These are phyloP conservation scores for Poecilia picta DNA, from an alignment of 2,797 vertebrate genomes.

Conservation along the genomic window DNA sequence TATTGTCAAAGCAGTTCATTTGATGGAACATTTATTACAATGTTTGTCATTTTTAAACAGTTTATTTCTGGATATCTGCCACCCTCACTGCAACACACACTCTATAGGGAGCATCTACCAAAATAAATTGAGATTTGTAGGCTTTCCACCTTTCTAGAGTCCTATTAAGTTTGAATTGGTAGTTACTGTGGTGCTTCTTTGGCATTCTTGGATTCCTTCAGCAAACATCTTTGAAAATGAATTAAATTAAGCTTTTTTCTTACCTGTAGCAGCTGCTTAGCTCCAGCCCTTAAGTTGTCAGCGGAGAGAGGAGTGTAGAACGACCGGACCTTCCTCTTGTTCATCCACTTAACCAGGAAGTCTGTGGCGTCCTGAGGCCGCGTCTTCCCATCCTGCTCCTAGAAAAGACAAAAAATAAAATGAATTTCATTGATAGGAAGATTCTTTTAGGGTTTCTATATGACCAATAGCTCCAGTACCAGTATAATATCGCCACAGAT, in stretches of 20 bases:
- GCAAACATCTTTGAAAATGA: background rate
- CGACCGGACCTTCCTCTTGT: constrained; percentile 76
- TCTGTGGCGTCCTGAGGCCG: constrained; percentile 36
- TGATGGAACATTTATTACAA: background rate
- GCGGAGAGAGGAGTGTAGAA: constrained; percentile 75
- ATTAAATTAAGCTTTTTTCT: background rate
- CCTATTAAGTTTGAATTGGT: background rate
- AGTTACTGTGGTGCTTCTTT: background rate
- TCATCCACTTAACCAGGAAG: constrained; percentile 76
- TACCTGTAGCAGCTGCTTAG: constrained; percentile 80
- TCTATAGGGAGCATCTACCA: background rate
- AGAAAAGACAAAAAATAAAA: background rate
- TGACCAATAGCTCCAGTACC: constrained; percentile 53
- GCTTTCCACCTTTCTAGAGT: background rate
- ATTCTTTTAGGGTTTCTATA: background rate
- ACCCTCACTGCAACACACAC: background rate
- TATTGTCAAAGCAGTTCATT: background rate
- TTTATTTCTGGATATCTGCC: background rate
- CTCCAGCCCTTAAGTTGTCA: constrained; percentile 68
- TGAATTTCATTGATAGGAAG: background rate
- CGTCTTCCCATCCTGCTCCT: constrained; percentile 59
- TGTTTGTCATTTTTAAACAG: background rate
- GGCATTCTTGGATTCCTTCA: background rate
- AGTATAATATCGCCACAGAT: constrained; percentile 81
- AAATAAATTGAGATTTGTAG: background rate